These are phyloP conservation scores for Corvus cornix DNA, from an alignment of 2,113 vertebrate genomes.

Conservation along the genomic window DNA sequence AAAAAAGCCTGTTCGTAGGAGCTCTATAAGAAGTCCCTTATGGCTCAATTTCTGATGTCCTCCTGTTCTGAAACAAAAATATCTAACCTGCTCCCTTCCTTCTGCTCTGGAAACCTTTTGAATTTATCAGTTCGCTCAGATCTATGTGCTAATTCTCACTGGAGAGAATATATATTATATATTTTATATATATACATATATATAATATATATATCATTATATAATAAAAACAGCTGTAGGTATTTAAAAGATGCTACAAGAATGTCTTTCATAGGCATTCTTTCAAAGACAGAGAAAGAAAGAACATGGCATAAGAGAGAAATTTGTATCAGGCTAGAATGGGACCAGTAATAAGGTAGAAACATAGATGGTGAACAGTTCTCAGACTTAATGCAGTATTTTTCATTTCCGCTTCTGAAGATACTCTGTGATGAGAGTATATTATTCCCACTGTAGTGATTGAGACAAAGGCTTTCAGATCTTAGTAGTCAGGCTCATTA, in stretches of 20 bases:
- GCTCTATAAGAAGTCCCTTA: background rate
- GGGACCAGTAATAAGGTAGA: background rate
- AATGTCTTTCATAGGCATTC: background rate
- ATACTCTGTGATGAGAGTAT: background rate
- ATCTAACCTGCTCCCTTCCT: background rate
- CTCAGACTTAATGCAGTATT: background rate
- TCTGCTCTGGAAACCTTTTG: background rate
- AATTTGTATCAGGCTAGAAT: background rate
- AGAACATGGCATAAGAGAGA: background rate
- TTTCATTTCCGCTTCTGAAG: background rate
- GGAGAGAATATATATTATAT: background rate
- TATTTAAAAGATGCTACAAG: background rate
- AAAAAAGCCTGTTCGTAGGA: background rate
- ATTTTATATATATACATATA: background rate
- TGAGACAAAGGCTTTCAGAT: background rate
- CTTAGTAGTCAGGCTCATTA: background rate
- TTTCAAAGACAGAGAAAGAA: background rate
- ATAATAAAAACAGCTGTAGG: background rate
- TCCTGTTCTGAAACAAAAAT: background rate
- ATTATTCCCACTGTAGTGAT: background rate
- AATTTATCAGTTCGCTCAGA: background rate
- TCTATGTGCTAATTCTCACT: background rate
- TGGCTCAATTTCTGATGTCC: background rate
- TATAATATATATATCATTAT: background rate
- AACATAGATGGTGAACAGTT: background rate